A percentile compares a stretch with the other conserved stretches of the same genome.
Conservation (phyloP, 1,140 invertebrate species). For the Drosophila equinoxialis region DNA sequence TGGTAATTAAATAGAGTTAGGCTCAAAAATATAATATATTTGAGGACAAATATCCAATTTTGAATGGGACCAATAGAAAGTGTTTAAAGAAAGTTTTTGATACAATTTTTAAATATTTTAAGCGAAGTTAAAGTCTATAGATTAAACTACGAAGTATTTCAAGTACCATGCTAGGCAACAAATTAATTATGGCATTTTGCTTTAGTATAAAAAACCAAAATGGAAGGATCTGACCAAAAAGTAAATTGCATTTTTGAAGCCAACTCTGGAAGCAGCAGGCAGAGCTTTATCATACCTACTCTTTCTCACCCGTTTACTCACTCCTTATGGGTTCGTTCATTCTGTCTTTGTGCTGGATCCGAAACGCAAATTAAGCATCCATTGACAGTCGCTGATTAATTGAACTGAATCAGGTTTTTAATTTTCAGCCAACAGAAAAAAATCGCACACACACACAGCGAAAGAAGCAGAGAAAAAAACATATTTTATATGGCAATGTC, state of each 20-base stretch:
- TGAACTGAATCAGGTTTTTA: conserved; percentile 74
- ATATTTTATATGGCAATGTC: conserved; percentile 32
- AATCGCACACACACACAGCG: conserved; percentile 14
- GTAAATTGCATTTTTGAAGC: conserved; percentile 3
- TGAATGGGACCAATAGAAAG: not conserved
- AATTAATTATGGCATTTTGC: not conserved
- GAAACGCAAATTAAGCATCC: conserved; percentile 66
- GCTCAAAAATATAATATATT: too few species aligned
- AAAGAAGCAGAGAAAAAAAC: conserved; percentile 43
- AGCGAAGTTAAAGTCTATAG: too few species aligned
- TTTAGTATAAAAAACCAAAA: not conserved
- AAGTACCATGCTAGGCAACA: too few species aligned
- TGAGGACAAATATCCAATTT: not conserved
- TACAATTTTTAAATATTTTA: too few species aligned
- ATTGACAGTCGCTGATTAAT: conserved; percentile 77
- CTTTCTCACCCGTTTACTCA: not conserved
- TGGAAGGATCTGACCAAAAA: conserved; percentile 8
- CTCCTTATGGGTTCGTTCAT: conserved; percentile 25
- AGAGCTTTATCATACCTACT: conserved; percentile 8
- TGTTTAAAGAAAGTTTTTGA: not conserved
- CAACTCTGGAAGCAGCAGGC: conserved; percentile 48
- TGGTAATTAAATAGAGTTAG: not conserved
- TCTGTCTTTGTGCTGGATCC: conserved; percentile 29
- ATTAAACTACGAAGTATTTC: too few species aligned
- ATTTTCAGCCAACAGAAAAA: conserved; percentile 57